Conservation (phyloP, 2,113 vertebrate genomes). For the Centrocercus urophasianus region DNA sequence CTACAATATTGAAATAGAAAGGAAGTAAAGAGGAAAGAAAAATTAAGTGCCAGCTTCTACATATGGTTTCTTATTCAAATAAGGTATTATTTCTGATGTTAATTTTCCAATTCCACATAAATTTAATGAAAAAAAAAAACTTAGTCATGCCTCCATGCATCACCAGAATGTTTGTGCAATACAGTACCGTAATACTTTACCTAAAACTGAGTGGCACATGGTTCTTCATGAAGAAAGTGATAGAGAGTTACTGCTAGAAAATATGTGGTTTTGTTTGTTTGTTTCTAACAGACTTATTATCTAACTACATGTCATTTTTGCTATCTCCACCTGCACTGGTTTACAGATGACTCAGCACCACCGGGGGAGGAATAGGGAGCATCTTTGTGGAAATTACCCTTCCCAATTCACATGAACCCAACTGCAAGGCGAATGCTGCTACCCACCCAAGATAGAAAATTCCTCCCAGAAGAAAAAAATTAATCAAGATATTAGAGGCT, state of each 20-base stretch:
- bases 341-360: neutral
- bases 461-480: neutral
- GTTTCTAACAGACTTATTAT: neutral
- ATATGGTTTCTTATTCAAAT: neutral
- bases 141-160: neutral
- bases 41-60: neutral
- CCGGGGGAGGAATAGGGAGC: neutral
- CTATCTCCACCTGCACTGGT: neutral
- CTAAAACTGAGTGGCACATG: neutral
- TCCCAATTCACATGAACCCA: neutral
- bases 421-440: neutral
- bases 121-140: neutral
- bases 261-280: neutral
- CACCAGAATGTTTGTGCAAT: neutral
- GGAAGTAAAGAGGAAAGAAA: neutral
- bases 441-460: neutral
- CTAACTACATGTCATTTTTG: accelerated
- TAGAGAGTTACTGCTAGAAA: neutral
- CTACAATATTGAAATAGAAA: neutral
- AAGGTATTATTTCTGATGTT: neutral
- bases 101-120: neutral
- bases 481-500: neutral
- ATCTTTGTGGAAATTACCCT: neutral
- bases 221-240: neutral
- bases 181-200: neutral